Evolutionary conservation across 2,888 invertebrate species (phyloP).

Genomic region (Arge pagana): DNA sequence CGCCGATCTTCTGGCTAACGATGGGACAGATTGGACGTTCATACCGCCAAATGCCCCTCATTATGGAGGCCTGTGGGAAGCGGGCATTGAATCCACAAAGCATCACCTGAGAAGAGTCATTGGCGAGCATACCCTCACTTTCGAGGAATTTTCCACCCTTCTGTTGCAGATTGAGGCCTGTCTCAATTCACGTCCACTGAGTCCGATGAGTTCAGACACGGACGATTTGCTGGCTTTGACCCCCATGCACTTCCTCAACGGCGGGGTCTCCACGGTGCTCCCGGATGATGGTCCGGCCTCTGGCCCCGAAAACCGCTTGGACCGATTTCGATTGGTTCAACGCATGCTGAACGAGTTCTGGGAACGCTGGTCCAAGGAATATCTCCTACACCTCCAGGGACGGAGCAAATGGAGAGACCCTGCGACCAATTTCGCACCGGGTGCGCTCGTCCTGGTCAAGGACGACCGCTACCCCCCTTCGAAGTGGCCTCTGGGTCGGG

Average conservation of each 20-base stretch:
- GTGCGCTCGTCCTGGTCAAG: slow-evolving; percentile 25
- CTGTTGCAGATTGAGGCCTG: not conserved
- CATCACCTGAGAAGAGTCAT: not conserved
- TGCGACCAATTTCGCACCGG: slow-evolving; percentile 21
- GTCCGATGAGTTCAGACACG: not conserved
- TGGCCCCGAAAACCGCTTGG: slow-evolving; percentile 19
- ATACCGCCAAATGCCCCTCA: slow-evolving; percentile 36
- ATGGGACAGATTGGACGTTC: slow-evolving; percentile 35
- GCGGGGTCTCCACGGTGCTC: not conserved
- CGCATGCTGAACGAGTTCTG: slow-evolving; percentile 19
- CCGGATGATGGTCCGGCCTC: slow-evolving; percentile 8
- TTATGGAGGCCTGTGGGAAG: slow-evolving; percentile 17
- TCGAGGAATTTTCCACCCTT: not conserved
- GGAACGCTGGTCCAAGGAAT: slow-evolving; percentile 27
- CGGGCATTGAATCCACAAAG: not conserved
- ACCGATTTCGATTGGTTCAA: slow-evolving; percentile 21
- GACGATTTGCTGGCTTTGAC: slow-evolving; percentile 14
- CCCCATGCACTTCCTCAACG: slow-evolving; percentile 18
- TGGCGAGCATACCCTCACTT: not conserved
- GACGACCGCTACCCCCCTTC: slow-evolving; percentile 26
- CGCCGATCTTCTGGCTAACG: slow-evolving; percentile 13
- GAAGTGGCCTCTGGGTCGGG: slow-evolving; percentile 29
- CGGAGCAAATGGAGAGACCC: slow-evolving; percentile 24
- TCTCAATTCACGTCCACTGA: not conserved
- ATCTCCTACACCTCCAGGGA: slow-evolving; percentile 28